These are phyloP conservation scores for Junonia oenone DNA, from an alignment of 2,888 invertebrate genomes.

Conservation along the genomic window DNA sequence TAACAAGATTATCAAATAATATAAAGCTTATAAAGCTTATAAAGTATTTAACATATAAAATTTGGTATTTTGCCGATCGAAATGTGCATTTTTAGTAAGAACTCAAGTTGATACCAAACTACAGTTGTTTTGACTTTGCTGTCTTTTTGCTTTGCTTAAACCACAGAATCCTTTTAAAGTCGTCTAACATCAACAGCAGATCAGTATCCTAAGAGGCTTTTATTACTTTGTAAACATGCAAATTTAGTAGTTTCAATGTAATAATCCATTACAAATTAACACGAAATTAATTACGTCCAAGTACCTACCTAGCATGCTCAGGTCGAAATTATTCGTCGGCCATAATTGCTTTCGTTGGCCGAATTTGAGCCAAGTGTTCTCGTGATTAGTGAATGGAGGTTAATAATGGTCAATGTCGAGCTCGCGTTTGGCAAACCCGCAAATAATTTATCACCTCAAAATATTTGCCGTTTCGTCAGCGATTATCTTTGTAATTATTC, in stretches of 20 bases:
- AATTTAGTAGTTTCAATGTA: not conserved
- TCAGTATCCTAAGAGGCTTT: no score
- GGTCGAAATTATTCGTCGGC: not conserved
- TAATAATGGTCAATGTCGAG: slow-evolving; percentile 7
- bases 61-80: no score
- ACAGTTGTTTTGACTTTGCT: no score
- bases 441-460: not conserved
- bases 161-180: no score
- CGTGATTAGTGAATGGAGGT: slow-evolving; percentile 5
- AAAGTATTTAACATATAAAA: no score
- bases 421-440: slow-evolving; percentile 6
- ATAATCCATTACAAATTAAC: not conserved
- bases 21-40: no score
- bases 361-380: slow-evolving; percentile 3
- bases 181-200: no score
- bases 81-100: no score
- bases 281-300: not conserved
- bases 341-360: slow-evolving; percentile 1
- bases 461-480: not conserved
- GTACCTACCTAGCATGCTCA: not conserved
- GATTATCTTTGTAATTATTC: not conserved
- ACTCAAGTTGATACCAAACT: no score
- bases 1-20: no score
- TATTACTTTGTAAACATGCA: not conserved
- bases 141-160: no score